phyloP scores from a whole-genome alignment of 2,888 invertebrate genomes.

The Hartigia nigra region DNA sequence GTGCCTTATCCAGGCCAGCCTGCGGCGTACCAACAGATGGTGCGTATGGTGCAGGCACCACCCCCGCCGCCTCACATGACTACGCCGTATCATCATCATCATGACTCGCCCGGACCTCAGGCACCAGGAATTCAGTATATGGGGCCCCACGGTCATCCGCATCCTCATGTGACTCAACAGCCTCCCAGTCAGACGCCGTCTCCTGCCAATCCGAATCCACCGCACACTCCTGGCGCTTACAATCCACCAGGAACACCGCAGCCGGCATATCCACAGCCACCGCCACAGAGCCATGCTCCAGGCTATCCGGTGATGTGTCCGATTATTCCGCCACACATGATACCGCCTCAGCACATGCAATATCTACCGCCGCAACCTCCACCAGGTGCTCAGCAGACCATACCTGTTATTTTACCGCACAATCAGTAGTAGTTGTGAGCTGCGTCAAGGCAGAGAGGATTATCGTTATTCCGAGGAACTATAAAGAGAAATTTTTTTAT shows the following conservation, averaged over 20 bases:
- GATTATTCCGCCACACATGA: conserved; percentile 65
- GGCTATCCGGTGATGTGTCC: conserved; percentile 73
- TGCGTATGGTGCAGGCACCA: conserved; percentile 64
- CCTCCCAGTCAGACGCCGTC: conserved; percentile 63
- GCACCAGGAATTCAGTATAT: conserved; percentile 69
- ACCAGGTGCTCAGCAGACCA: conserved; percentile 63
- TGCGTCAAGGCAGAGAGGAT: conserved; percentile 31
- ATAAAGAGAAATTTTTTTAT: conserved; percentile 46
- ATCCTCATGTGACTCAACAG: conserved; percentile 60
- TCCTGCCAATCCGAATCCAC: conserved; percentile 65
- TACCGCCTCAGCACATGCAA: conserved; percentile 69
- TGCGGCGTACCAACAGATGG: conserved; percentile 68
- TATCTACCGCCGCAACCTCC: conserved; percentile 68
- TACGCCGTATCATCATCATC: conserved; percentile 64
- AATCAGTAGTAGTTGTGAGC: conserved; percentile 66
- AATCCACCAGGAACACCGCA: conserved; percentile 66
- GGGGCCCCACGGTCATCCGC: conserved; percentile 67
- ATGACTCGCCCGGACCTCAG: conserved; percentile 70
- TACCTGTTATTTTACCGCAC: conserved; percentile 66
- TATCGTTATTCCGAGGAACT: conserved; percentile 47
- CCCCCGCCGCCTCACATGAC: conserved; percentile 57
- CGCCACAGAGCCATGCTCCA: conserved; percentile 68
- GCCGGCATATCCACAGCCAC: conserved; percentile 71
- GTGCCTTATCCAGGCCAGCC: conserved; percentile 72
- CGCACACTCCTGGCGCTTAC: conserved; percentile 71